These are phyloP conservation scores for Brachionus paranguensis DNA, from an alignment of 1,140 invertebrate genomes.

Conservation along the genomic window DNA sequence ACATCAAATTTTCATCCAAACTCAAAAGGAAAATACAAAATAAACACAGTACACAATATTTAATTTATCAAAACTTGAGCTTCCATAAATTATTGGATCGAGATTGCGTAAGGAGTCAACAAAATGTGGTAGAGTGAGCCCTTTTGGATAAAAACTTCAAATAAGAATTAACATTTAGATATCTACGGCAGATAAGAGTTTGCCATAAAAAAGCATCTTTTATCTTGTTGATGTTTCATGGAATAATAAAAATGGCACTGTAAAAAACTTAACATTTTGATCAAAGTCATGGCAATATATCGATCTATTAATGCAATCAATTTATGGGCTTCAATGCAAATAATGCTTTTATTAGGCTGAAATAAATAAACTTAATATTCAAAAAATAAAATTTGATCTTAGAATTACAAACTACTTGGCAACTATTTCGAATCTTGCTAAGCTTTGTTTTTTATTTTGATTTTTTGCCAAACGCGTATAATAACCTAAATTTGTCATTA, in stretches of 20 bases:
- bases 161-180: not conserved
- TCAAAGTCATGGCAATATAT: not conserved
- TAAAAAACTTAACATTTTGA: not conserved
- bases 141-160: not conserved
- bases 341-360: not conserved
- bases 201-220: not conserved
- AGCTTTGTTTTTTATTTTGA: not conserved
- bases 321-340: not conserved
- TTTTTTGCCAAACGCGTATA: not conserved
- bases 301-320: not conserved
- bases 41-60: not conserved
- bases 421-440: not conserved
- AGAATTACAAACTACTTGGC: not conserved
- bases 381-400: not conserved
- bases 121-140: not conserved
- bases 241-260: not conserved
- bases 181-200: not conserved
- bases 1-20: not conserved
- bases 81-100: not conserved
- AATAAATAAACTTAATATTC: not conserved
- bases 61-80: not conserved
- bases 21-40: not conserved
- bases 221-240: not conserved
- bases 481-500: constrained; percentile 32
- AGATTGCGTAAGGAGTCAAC: not conserved